These are phyloP conservation scores for Oncorhynchus kisutch DNA, from an alignment of 2,113 vertebrate genomes.

Conservation along the genomic window DNA sequence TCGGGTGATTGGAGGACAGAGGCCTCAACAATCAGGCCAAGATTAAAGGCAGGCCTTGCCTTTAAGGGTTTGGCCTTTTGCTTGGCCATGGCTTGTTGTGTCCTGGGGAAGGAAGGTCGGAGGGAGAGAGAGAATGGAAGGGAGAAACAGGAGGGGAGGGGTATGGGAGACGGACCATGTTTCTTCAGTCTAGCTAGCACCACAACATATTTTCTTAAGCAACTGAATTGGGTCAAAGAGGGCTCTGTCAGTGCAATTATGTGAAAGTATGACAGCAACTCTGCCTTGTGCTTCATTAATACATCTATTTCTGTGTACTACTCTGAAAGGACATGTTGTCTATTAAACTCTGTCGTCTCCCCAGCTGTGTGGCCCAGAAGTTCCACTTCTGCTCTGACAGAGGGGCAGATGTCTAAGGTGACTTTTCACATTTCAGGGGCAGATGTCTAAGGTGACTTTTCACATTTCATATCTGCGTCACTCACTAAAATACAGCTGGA, in stretches of 20 bases:
- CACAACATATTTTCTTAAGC: slow-evolving; percentile 55
- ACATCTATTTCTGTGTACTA: slow-evolving; percentile 9
- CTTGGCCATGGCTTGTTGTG: slow-evolving; percentile 59
- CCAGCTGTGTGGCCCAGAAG: slow-evolving; percentile 1
- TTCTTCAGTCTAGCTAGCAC: slow-evolving; percentile 42
- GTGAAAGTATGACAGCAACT: slow-evolving; percentile 19
- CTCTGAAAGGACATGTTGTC: slow-evolving; percentile 8
- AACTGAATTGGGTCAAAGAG: slow-evolving; percentile 54
- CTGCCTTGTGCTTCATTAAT: slow-evolving; percentile 6
- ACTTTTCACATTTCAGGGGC: slow-evolving; percentile 18
- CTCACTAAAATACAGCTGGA: slow-evolving; percentile 32
- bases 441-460: slow-evolving; percentile 44
- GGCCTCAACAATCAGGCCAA: slow-evolving; percentile 80
- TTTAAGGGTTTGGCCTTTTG: slow-evolving; percentile 78
- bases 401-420: slow-evolving; percentile 40
- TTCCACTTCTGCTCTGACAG: slow-evolving; percentile 11
- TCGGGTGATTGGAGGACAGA: slow-evolving; percentile 77
- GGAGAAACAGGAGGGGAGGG: slow-evolving; percentile 20
- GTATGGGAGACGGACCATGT: slow-evolving; percentile 50
- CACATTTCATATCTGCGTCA: slow-evolving; percentile 7
- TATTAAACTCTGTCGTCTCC: background rate
- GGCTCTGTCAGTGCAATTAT: slow-evolving; percentile 36
- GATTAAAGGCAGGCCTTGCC: slow-evolving; percentile 87
- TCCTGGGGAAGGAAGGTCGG: slow-evolving; percentile 44
- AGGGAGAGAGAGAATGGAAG: slow-evolving; percentile 23